Conservation (phyloP, 2,797 vertebrate species). For the Darevskia nairensis region DNA sequence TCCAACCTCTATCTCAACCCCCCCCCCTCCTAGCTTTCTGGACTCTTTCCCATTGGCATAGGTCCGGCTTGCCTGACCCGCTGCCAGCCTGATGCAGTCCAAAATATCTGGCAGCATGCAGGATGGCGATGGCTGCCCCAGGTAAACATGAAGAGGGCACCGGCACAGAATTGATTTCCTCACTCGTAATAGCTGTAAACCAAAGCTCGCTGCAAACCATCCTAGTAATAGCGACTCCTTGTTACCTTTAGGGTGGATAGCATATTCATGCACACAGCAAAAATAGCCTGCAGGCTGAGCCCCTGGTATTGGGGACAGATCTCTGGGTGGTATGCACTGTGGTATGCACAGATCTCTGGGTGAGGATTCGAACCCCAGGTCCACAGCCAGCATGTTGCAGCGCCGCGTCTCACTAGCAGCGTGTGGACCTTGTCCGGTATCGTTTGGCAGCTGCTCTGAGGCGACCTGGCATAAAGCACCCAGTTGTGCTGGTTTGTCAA, state of each 20-base stretch:
- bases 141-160: no score
- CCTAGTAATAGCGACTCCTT: background rate
- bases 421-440: background rate
- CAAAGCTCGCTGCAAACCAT: background rate
- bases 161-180: background rate
- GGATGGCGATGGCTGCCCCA: no score
- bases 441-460: background rate
- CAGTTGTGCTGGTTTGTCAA: background rate
- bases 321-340: no score
- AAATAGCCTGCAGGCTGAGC: no score
- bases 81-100: no score
- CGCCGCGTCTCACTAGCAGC: background rate
- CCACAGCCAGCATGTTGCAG: background rate
- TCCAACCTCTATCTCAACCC: no score
- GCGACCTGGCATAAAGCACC: background rate
- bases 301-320: background rate
- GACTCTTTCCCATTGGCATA: background rate
- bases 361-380: background rate
- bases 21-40: background rate
- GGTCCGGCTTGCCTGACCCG: no score
- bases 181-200: background rate
- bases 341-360: background rate
- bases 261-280: no score
- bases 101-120: no score
- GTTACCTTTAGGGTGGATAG: background rate